Evolutionary conservation across 2,113 vertebrate genomes (phyloP), one percentile per base, ranked within the genome.

Genomic region (Lagopus leucura): DNA sequence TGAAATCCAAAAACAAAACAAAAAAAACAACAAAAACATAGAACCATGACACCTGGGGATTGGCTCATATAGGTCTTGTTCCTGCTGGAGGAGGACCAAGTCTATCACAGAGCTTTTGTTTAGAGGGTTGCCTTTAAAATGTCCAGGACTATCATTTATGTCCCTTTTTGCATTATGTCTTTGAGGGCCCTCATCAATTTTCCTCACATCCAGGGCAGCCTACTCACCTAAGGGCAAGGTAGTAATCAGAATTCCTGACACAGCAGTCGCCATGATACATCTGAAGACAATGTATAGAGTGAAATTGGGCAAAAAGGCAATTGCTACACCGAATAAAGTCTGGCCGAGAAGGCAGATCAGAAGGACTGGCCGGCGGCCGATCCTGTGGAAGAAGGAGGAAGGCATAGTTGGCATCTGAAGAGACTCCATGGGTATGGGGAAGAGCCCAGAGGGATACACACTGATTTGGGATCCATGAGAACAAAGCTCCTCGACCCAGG

Each of bases 261-360:
- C 22, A 0, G 98, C 85, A 6, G 86, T 42, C 11, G 98, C 98
- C n/a, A 97, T 38, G 2, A 96, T 69, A 88, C 98, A 99, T 52
- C 96, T 96, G 20, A 99, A 73, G 50, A 47, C 89, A 5, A 98
- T 96, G 70, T 98, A 99, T 63, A 98, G 88, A 2, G 97, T 97
- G 71, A 99, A 97, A 92, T 96, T 97, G n/a, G 61, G 97, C 36
- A 97, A 94, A 36, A 99, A 99, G 38, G 97, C 98, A 4, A 66
- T 50, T 21, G 70, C 74, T 13, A 98, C 84, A 9, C 98, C 97
- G 25, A 97, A 84, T 40, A 97, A 0, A 20, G 2, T 97, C n/a
- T n/a, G n/a, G n/a, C n/a, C n/a, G n/a, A n/a, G n/a, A n/a, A n/a
- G 90, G 6, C 98, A 98, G 7, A 98, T 54, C 50, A 99, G 94